These are phyloP conservation scores for Cercopithecus mona DNA, from an alignment of 2,113 vertebrate genomes.

Conservation along the genomic window DNA sequence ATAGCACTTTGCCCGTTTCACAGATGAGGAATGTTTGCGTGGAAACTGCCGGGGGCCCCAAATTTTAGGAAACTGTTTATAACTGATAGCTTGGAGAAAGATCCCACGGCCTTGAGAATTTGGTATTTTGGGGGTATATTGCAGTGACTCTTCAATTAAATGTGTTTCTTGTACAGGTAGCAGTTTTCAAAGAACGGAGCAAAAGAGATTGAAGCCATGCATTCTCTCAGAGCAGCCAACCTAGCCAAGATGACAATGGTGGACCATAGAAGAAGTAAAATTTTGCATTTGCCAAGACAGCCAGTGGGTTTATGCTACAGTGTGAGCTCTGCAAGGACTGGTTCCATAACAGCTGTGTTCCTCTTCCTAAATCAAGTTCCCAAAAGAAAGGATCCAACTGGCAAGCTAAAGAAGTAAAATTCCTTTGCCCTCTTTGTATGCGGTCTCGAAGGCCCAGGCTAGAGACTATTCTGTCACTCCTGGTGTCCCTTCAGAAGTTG, in stretches of 20 bases:
- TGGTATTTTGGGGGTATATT: constrained; percentile 4
- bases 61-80: not conserved
- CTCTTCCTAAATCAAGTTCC: constrained; percentile 92
- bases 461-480: constrained; percentile 96
- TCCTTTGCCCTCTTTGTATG: constrained; percentile 96
- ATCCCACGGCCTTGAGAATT: not conserved
- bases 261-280: constrained; percentile 97
- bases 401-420: constrained; percentile 98
- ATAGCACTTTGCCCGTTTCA: not conserved
- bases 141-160: constrained; percentile 29
- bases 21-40: not conserved
- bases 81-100: not conserved
- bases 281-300: constrained; percentile 97
- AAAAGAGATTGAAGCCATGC: constrained; percentile 96
- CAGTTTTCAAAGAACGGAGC: constrained; percentile 95
- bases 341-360: constrained; percentile 97
- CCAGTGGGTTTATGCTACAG: constrained; percentile 97
- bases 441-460: constrained; percentile 94
- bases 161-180: constrained; percentile 84
- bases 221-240: constrained; percentile 94
- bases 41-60: not conserved
- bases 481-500: constrained; percentile 98
- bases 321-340: constrained; percentile 99
- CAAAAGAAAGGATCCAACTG: constrained; percentile 94
- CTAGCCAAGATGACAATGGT: constrained; percentile 98